Evolutionary conservation across 2,888 invertebrate genomes (phyloP).

Genomic region (Stenichneumon culpator): DNA sequence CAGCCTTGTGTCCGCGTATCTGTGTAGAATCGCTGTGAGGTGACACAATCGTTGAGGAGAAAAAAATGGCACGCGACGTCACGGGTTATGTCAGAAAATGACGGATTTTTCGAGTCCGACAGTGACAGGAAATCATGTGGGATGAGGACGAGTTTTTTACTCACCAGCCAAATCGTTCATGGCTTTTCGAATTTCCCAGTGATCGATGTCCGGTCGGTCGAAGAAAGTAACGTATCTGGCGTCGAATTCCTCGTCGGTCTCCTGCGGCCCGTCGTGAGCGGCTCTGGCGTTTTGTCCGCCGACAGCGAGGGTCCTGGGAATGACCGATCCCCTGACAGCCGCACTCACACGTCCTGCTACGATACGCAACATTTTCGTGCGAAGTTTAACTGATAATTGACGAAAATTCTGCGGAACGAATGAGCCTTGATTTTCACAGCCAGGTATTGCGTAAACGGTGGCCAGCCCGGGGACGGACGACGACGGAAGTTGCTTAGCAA

Average conservation of each 20-base stretch:
- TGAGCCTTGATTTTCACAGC: conserved; percentile 35
- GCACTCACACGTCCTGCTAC: conserved; percentile 74
- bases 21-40: too few relatives aligned
- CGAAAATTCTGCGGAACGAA: conserved; percentile 21
- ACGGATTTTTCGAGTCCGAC: neutral
- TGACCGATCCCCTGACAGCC: conserved; percentile 68
- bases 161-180: conserved; percentile 91
- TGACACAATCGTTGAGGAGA: neutral
- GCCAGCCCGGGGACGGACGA: conserved; percentile 33
- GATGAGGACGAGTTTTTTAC: conserved; percentile 30
- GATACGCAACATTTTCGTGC: conserved; percentile 77
- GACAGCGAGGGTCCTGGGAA: conserved; percentile 70
- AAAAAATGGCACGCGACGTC: neutral
- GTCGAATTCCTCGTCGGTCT: conserved; percentile 95
- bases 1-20: too few relatives aligned
- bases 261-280: conserved; percentile 87
- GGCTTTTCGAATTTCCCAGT: conserved; percentile 97
- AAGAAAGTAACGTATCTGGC: conserved; percentile 93
- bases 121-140: neutral
- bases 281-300: conserved; percentile 80
- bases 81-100: neutral
- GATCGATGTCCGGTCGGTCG: conserved; percentile 94
- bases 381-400: conserved; percentile 7
- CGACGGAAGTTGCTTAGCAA: conserved; percentile 33
- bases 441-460: conserved; percentile 64